Base-by-base conservation (phyloP, 2,888 invertebrate genomes). In the Diachrysia chrysitis region DNA sequence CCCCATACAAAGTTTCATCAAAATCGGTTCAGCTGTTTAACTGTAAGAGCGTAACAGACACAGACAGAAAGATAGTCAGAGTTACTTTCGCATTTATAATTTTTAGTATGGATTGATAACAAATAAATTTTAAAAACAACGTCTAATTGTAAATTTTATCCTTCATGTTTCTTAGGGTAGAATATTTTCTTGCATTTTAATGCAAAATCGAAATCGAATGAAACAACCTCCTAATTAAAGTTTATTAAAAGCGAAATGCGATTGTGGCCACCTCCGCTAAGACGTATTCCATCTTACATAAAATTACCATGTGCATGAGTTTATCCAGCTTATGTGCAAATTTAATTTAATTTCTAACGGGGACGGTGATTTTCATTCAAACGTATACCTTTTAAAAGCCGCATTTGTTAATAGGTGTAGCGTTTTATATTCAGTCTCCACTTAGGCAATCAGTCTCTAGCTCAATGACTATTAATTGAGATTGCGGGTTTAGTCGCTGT, bases 261-360 rank as follows among this genome's bases (percentile, higher is more conserved):
- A n/a, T 42, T n/a, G 16, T 7, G 42, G 42, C n/a, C 42, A n/a
- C 16, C 5, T n/a, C n/a, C 0, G 6, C n/a, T 6, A 42, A 42
- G 42, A n/a, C 3, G n/a, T 5, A 6, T 42, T 42, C n/a, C 6
- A 5, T 42, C 42, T n/a, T n/a, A 42, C n/a, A 42, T n/a, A 42
- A 42, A 42, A 42, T 42, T 42, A 42, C n/a, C 42, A 42, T 42
- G 42, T 42, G 42, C 42, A 42, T 42, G 37, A n/a, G n/a, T 42
- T 42, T 42, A 42, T n/a, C 16, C 42, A 42, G 5, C 42, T n/a
- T 42, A 42, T 42, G 16, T 42, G n/a, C 42, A 42, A 42, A 42
- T n/a, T 42, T n/a, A 6, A 16, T n/a, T 42, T n/a, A 42, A n/a
- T 42, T 42, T n/a, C 42, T 42, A 42, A 42, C 42, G 42, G 42